phyloP scores from a whole-genome alignment of 2,888 invertebrate species.

The Spodoptera picta region DNA sequence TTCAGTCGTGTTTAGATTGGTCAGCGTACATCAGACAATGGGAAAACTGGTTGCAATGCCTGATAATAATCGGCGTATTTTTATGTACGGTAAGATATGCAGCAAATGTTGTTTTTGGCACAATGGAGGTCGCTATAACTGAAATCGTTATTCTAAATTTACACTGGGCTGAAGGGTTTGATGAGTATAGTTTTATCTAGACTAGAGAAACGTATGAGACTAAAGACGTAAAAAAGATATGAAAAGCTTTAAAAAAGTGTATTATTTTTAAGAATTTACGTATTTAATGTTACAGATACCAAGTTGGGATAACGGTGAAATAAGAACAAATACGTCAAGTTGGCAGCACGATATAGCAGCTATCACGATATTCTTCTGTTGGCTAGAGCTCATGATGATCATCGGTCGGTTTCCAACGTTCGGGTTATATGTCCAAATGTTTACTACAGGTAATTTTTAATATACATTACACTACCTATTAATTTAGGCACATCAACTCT shows the following conservation, averaged over 20 bases:
- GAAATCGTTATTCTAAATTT: no score
- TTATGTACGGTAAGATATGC: conserved; percentile 88
- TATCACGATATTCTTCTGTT: conserved; percentile 93
- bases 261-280: no score
- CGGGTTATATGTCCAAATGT: conserved; percentile 96
- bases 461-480: not conserved
- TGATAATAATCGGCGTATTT: conserved; percentile 92
- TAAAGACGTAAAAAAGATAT: no score
- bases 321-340: conserved; percentile 77
- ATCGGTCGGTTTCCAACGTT: conserved; percentile 95
- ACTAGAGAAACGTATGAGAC: no score
- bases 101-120: no score
- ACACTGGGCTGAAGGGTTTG: no score
- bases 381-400: conserved; percentile 95
- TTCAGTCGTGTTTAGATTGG: conserved; percentile 93
- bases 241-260: no score
- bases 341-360: conserved; percentile 96
- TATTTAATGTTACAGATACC: conserved; percentile 69
- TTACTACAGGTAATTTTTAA: conserved; percentile 90
- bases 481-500: no score
- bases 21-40: conserved; percentile 92
- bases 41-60: conserved; percentile 95
- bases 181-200: no score
- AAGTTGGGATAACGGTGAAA: conserved; percentile 75
- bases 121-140: no score